Percentiles rank a stretch among this genome's conserved stretches.
Conservation (phyloP, 2,888 invertebrate genomes). For the Strigamia crassipes region DNA sequence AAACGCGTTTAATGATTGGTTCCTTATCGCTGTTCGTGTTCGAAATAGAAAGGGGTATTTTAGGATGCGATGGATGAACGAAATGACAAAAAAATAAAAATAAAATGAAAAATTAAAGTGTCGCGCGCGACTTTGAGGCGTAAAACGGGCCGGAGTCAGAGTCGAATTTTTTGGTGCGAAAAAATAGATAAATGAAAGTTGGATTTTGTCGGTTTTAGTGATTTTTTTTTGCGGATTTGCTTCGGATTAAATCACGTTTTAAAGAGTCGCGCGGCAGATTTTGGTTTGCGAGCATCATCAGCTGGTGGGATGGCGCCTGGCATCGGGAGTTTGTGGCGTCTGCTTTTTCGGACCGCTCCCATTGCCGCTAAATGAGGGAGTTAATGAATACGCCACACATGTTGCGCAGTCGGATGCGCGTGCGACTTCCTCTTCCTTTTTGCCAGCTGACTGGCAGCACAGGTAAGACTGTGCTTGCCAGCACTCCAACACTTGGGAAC, state of each 20-base stretch:
- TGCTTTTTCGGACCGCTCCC: constrained; percentile 8
- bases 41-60: constrained; percentile 29
- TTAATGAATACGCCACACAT: neutral
- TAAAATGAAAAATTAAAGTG: neutral
- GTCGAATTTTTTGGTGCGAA: neutral
- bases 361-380: neutral
- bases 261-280: neutral
- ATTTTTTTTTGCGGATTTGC: no score
- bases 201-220: no score
- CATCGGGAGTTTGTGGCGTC: constrained; percentile 18
- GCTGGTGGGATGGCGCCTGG: constrained; percentile 25
- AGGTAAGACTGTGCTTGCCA: constrained; percentile 31
- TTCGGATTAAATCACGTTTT: neutral
- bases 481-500: neutral
- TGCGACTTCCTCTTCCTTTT: constrained; percentile 9
- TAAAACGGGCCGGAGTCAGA: neutral
- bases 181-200: no score
- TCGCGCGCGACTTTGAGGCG: neutral
- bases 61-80: neutral
- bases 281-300: constrained; percentile 17
- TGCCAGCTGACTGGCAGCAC: constrained; percentile 33
- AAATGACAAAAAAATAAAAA: constrained; percentile 1
- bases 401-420: constrained; percentile 8
- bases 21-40: neutral
- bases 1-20: constrained; percentile 27